phyloP scores from a whole-genome alignment of 2,113 vertebrate species.

The Prionailurus bengalensis region DNA sequence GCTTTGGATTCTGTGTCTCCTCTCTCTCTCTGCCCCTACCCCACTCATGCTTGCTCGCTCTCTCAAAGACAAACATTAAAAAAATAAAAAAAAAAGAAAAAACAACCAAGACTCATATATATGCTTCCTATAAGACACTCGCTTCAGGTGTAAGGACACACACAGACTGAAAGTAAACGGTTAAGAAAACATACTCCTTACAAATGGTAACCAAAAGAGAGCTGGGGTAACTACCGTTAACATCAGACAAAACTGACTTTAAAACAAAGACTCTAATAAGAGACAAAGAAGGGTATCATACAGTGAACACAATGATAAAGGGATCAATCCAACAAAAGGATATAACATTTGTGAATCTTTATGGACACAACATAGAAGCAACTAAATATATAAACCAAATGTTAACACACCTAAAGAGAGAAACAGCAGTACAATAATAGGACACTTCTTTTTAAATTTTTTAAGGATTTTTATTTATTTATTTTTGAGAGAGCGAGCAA shows the following conservation, averaged over 20 bases:
- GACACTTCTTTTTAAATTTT: neutral
- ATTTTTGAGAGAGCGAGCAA: no score
- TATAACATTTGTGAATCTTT: neutral
- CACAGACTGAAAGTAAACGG: neutral
- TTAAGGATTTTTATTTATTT: no score
- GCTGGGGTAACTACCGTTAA: neutral
- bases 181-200: neutral
- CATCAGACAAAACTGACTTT: neutral
- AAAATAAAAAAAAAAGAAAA: neutral
- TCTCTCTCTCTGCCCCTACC: no score
- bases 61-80: no score
- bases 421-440: neutral
- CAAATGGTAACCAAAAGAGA: neutral
- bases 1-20: no score
- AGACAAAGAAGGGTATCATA: neutral
- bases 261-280: neutral
- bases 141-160: neutral
- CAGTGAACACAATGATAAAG: neutral
- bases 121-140: neutral
- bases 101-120: neutral
- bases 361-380: neutral
- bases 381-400: neutral
- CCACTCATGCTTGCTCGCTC: no score
- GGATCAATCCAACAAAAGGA: neutral
- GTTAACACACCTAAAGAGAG: neutral